A percentile compares a stretch with the other conserved stretches of the same genome.
Evolutionary conservation across 2,113 vertebrate genomes (phyloP).

Genomic region (Phocoena phocoena): DNA sequence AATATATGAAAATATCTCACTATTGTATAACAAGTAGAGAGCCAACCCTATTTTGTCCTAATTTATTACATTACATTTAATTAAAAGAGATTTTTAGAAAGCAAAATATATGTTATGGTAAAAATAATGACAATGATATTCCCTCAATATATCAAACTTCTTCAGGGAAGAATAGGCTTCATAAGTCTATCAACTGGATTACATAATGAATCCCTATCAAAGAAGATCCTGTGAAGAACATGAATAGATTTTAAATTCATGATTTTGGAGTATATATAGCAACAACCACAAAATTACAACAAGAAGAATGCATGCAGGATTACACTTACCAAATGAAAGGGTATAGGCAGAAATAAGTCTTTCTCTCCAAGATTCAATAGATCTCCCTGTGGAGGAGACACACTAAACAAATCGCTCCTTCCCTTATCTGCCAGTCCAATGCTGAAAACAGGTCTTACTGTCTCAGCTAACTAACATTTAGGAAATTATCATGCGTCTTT

Average conservation of each 20-base stretch:
- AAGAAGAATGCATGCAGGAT: conserved; percentile 2
- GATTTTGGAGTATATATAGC: conserved; percentile 5
- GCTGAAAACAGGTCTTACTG: conserved; percentile 8
- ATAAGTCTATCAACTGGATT: not conserved
- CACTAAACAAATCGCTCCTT: not conserved
- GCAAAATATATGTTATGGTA: not conserved
- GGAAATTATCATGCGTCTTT: conserved; percentile 39
- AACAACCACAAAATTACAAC: conserved; percentile 17
- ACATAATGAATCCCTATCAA: conserved; percentile 10
- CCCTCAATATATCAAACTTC: not conserved
- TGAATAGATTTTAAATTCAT: conserved; percentile 17
- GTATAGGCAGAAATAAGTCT: conserved; percentile 14
- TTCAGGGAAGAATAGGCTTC: conserved; percentile 26
- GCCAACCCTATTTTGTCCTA: not conserved
- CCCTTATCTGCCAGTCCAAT: not conserved
- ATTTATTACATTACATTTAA: conserved; percentile 31
- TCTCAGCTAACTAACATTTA: conserved; percentile 28
- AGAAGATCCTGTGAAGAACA: not conserved
- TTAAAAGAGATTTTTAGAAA: conserved; percentile 32
- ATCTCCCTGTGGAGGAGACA: not conserved
- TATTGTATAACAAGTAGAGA: not conserved
- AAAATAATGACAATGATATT: conserved; percentile 43
- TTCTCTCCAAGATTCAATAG: not conserved
- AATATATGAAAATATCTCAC: not conserved
- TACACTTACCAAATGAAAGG: conserved; percentile 54